These are phyloP conservation scores for Aspidoscelis tigris DNA, from an alignment of 2,113 vertebrate species.

Conservation along the genomic window DNA sequence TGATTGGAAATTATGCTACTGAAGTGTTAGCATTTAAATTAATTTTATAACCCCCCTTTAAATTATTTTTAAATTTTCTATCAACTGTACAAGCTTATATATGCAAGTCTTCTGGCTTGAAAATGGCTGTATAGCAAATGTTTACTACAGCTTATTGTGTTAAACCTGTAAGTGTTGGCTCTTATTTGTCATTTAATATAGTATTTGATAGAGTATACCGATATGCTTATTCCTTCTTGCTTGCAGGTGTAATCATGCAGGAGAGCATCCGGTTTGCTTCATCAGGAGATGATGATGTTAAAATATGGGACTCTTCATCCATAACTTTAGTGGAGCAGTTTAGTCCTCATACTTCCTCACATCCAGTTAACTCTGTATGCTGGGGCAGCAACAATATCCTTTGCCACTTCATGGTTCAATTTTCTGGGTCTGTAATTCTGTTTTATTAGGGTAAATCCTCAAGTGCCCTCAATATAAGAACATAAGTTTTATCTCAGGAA, in stretches of 20 bases:
- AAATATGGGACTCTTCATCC: conserved; percentile 92
- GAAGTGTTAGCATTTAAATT: not conserved
- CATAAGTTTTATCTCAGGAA: not conserved
- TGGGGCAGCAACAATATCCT: conserved; percentile 99
- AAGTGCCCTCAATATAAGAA: accelerated
- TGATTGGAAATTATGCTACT: too few relatives aligned
- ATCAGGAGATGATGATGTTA: conserved; percentile 93
- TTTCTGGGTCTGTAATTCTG: not conserved
- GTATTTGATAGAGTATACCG: not conserved
- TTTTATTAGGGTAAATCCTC: not conserved
- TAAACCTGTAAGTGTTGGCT: not conserved
- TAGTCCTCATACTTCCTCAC: conserved; percentile 83
- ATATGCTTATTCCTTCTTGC: conserved; percentile 13
- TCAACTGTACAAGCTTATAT: not conserved
- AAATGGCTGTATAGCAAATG: not conserved
- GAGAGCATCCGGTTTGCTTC: conserved; percentile 89
- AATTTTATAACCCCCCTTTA: not conserved
- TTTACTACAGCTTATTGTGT: not conserved
- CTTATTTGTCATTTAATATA: accelerated
- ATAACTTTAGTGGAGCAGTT: conserved; percentile 92
- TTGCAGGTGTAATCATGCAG: conserved; percentile 85
- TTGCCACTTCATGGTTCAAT: conserved; percentile 28
- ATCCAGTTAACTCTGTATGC: conserved; percentile 86
- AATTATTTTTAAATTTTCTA: not conserved
- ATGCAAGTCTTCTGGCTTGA: not conserved